Evolutionary conservation across 2,113 vertebrate species (phyloP), one percentile per base, ranked within the genome.

Genomic region (Ploceus nigricollis): DNA sequence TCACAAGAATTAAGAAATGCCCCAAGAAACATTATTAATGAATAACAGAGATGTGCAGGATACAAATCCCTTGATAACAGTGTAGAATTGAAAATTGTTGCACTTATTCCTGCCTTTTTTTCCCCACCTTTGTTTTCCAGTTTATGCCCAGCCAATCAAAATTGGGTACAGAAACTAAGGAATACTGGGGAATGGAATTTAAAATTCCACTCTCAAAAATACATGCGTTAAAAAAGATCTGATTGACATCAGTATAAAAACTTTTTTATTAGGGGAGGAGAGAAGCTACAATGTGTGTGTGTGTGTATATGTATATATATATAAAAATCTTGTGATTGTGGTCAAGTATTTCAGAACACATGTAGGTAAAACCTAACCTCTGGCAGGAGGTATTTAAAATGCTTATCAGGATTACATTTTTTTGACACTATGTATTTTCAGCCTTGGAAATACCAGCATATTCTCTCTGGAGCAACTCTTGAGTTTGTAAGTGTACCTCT

Each of bases 261-360:
- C 9, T 71, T 13, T 5, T 2, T 45, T 18, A 23, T n/a, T 79
- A 35, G 57, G 13, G 14, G 19, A 57, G 35, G 9, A 28, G 22
- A 61, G 56, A 63, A 90, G 23, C 60, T 82, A 15, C 4, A 17
- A 6, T 37, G 3, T 50, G 22, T 35, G 4, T 30, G 6, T 57
- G 8, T 47, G 2, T 63, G 1, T 77, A 2, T 35, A 2, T 47
- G 17, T 30, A 2, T n/a, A 14, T 42, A 6, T 11, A 16, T 21
- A 12, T 6, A 28, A 8, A 66, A 57, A 35, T 51, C 35, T 40
- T 68, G 12, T 85, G 30, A 33, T 47, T 76, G 30, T 71, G 30
- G 9, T 82, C 12, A 75, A 54, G 35, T 75, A 31, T 85, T 89
- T 87, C 45, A 48, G 45, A 10, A 28, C 45, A 73, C 9, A 4